phyloP scores from a whole-genome alignment of 1,140 invertebrate genomes.

The Eubasilissa regina region DNA sequence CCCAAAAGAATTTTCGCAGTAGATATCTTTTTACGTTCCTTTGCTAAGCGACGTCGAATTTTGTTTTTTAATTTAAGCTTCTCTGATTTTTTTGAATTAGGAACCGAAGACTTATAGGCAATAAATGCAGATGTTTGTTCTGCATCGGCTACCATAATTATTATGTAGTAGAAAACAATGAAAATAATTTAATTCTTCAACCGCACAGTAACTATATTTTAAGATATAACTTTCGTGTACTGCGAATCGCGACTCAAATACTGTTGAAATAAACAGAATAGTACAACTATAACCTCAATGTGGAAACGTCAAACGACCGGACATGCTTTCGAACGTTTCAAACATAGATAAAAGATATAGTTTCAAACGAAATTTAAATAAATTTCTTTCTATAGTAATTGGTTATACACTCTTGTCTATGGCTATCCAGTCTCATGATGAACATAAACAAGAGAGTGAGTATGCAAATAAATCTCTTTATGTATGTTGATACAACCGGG shows the following conservation, averaged over 20 bases:
- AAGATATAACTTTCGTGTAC: not conserved
- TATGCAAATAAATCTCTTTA: too few species aligned
- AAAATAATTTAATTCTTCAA: too few species aligned
- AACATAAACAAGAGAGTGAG: too few species aligned
- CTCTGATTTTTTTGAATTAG: conserved; percentile 39
- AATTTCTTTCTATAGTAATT: too few species aligned
- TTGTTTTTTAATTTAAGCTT: conserved; percentile 40
- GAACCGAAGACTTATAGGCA: conserved; percentile 19
- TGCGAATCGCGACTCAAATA: not conserved
- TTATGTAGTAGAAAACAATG: not conserved
- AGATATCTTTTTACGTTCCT: conserved; percentile 20
- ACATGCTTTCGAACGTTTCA: too few species aligned
- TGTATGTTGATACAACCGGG: too few species aligned
- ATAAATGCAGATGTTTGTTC: conserved; percentile 40
- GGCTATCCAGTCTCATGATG: too few species aligned
- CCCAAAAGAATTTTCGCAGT: not conserved
- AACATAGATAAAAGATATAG: too few species aligned
- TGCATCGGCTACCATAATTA: conserved; percentile 17
- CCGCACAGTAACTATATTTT: too few species aligned
- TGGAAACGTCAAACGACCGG: not conserved
- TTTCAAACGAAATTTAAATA: too few species aligned
- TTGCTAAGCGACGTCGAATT: conserved; percentile 32
- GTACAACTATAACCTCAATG: conserved; percentile 14
- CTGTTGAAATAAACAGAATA: not conserved
- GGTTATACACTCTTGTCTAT: too few species aligned